phyloP scores from a whole-genome alignment of 2,888 invertebrate genomes.

The Philereme transversata region DNA sequence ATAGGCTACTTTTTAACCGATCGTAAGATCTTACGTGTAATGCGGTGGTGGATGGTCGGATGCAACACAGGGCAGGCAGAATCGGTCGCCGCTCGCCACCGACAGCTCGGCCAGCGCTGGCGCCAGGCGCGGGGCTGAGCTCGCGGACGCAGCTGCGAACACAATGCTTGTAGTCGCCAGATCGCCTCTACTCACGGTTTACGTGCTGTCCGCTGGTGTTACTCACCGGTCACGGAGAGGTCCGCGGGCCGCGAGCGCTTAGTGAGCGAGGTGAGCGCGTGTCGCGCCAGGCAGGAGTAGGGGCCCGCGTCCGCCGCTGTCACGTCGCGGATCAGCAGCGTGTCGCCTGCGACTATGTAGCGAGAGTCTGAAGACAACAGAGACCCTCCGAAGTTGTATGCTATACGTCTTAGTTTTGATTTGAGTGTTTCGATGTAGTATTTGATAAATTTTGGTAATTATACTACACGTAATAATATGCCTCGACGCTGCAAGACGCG shows the following conservation, averaged over 20 bases:
- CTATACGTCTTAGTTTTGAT: too few species aligned
- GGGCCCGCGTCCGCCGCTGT: slow-evolving; percentile 84
- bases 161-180: neutral
- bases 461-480: neutral
- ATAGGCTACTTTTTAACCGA: too few species aligned
- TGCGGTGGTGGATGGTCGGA: slow-evolving; percentile 86
- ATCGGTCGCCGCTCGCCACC: slow-evolving; percentile 81
- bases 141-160: slow-evolving; percentile 54
- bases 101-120: slow-evolving; percentile 76
- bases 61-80: slow-evolving; percentile 87
- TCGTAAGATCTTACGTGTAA: slow-evolving; percentile 77
- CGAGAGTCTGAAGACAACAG: slow-evolving; percentile 53
- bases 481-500: neutral
- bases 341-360: slow-evolving; percentile 58
- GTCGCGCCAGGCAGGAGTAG: slow-evolving; percentile 88
- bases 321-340: slow-evolving; percentile 62
- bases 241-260: slow-evolving; percentile 85
- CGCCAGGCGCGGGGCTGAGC: slow-evolving; percentile 82
- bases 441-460: too few species aligned
- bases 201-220: neutral
- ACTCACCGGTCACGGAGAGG: slow-evolving; percentile 83
- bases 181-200: neutral
- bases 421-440: neutral
- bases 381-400: neutral
- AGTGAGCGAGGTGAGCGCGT: slow-evolving; percentile 86